Evolutionary conservation across 2,888 invertebrate species (phyloP).

Genomic region (Cosmia trapezina): DNA sequence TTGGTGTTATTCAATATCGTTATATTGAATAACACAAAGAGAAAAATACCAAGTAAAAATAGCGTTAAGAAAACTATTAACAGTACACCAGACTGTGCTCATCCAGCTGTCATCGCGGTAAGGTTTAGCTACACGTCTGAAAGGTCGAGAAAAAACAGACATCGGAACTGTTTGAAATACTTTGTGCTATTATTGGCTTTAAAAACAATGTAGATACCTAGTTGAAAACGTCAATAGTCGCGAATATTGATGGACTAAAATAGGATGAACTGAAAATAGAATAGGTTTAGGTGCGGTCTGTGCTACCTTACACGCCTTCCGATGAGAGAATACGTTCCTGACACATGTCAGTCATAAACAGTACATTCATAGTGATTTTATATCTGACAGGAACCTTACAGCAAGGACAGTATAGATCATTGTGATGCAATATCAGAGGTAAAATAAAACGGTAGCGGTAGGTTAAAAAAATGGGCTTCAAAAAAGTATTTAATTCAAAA

Average conservation of each 20-base stretch:
- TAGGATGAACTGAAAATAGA: constrained; percentile 1
- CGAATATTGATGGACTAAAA: not conserved
- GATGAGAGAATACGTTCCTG: not conserved
- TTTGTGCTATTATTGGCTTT: constrained; percentile 28
- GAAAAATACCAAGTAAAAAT: no score
- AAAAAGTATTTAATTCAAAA: no score
- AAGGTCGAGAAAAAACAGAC: constrained; percentile 29
- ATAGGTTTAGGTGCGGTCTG: not conserved
- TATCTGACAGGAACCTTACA: not conserved
- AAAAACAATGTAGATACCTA: constrained; percentile 8
- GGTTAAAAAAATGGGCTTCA: no score
- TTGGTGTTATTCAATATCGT: constrained; percentile 1
- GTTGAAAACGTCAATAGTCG: constrained; percentile 4
- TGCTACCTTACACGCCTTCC: not conserved
- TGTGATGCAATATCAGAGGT: not conserved
- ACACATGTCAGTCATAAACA: not conserved
- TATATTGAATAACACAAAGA: no score
- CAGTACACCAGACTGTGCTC: constrained; percentile 11
- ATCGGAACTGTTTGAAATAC: constrained; percentile 3
- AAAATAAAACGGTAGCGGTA: not conserved
- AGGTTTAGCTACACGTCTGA: constrained; percentile 4
- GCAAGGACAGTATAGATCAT: not conserved
- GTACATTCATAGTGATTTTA: not conserved
- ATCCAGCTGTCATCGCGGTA: constrained; percentile 27
- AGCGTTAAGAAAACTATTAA: constrained; percentile 4